Percentiles rank a stretch among this genome's conserved stretches.
These are phyloP conservation scores for Procavia capensis DNA, from an alignment of 2,113 vertebrate genomes.

Conservation along the genomic window DNA sequence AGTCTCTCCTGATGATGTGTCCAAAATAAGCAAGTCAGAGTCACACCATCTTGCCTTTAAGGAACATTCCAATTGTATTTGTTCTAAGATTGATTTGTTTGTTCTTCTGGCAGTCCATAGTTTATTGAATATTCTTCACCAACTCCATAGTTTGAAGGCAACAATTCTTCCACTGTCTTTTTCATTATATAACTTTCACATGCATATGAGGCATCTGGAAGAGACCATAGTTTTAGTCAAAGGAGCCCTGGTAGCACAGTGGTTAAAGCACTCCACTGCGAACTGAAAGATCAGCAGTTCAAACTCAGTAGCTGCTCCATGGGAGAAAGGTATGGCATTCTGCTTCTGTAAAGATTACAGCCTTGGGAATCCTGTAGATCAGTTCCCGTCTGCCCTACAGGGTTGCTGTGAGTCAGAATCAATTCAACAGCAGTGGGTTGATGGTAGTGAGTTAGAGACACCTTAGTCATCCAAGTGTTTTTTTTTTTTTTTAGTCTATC, in stretches of 20 bases:
- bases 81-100: background rate
- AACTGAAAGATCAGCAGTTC: background rate
- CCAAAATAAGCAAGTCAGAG: background rate
- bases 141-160: background rate
- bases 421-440: background rate
- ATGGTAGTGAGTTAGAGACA: background rate
- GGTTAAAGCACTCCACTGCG: background rate
- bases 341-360: background rate
- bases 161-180: background rate
- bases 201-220: no score
- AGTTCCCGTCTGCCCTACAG: background rate
- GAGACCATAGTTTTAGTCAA: background rate
- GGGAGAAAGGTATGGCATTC: background rate
- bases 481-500: background rate
- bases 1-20: background rate
- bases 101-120: background rate
- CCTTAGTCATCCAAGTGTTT: background rate
- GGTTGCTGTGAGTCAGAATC: background rate
- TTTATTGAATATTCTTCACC: background rate
- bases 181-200: background rate
- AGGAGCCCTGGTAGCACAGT: background rate
- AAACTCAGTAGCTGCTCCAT: background rate
- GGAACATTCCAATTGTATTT: background rate
- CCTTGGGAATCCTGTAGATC: background rate
- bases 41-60: background rate